phyloP scores from a whole-genome alignment of 1,140 invertebrate genomes.

The Tetragonula clypearis region DNA sequence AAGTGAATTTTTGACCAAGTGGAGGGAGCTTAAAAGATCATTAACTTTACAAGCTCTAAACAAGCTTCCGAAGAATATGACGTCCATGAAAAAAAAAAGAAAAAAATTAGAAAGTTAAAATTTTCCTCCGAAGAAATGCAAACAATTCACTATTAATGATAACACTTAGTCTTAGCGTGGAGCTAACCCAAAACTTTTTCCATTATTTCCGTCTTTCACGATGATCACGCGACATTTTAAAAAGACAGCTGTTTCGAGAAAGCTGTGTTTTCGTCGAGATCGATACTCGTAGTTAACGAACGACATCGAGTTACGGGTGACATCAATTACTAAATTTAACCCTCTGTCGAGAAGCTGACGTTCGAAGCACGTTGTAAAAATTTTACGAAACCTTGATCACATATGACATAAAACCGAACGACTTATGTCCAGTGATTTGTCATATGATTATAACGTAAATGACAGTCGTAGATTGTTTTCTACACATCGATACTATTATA shows the following conservation, averaged over 20 bases:
- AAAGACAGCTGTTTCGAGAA: background rate
- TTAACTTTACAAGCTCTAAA: no score
- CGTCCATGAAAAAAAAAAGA: no score
- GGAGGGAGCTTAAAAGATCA: no score
- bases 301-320: background rate
- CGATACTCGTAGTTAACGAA: background rate
- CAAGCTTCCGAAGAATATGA: no score
- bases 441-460: background rate
- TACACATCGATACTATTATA: background rate
- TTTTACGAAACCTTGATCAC: conserved; percentile 20
- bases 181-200: no score
- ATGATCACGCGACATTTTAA: background rate
- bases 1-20: no score
- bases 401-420: conserved; percentile 6
- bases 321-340: conserved; percentile 25
- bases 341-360: background rate
- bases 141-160: no score
- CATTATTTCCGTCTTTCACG: no score
- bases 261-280: background rate
- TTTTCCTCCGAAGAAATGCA: no score
- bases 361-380: background rate
- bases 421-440: conserved; percentile 18
- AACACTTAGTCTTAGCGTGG: no score
- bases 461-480: background rate
- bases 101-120: no score